Evolutionary conservation across 1,140 invertebrate species (phyloP).

Genomic region (Holcopasites calliopsidis): DNA sequence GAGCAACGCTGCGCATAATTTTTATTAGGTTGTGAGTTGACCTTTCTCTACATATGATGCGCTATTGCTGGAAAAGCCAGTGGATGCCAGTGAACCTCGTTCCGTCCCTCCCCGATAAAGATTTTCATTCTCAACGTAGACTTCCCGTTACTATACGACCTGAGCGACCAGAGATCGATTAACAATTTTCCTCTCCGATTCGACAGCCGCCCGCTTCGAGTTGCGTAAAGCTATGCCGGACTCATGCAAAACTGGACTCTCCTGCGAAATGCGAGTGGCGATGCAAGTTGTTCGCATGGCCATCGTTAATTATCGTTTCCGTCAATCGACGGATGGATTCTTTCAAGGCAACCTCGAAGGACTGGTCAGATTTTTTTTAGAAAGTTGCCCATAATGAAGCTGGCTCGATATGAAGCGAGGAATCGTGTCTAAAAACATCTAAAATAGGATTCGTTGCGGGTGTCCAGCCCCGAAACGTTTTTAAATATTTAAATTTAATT

Average conservation of each 20-base stretch:
- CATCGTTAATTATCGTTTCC: not conserved
- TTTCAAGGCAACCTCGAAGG: slow-evolving; percentile 56
- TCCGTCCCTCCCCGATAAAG: slow-evolving; percentile 47
- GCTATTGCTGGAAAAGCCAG: slow-evolving; percentile 52
- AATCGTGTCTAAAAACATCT: not conserved
- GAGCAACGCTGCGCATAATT: slow-evolving; percentile 55
- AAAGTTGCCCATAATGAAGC: slow-evolving; percentile 51
- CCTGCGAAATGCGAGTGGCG: slow-evolving; percentile 8
- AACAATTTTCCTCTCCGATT: slow-evolving; percentile 15
- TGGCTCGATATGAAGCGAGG: not conserved
- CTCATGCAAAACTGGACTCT: not conserved
- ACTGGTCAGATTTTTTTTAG: slow-evolving; percentile 58
- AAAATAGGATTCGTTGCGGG: not conserved
- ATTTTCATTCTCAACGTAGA: slow-evolving; percentile 25
- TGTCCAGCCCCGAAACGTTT: too few relatives aligned
- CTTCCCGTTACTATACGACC: slow-evolving; percentile 25
- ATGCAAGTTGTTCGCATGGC: not conserved
- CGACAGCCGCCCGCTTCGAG: not conserved
- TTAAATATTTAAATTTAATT: too few relatives aligned
- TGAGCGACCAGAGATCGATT: slow-evolving; percentile 8
- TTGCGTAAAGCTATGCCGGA: not conserved
- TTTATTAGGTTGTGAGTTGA: slow-evolving; percentile 61
- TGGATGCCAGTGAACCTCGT: slow-evolving; percentile 59
- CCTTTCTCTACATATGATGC: slow-evolving; percentile 59
- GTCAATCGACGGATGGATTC: not conserved